Evolutionary conservation across 2,888 invertebrate genomes (phyloP), one percentile per base, ranked within the genome.

Genomic region (Carabus problematicus): DNA sequence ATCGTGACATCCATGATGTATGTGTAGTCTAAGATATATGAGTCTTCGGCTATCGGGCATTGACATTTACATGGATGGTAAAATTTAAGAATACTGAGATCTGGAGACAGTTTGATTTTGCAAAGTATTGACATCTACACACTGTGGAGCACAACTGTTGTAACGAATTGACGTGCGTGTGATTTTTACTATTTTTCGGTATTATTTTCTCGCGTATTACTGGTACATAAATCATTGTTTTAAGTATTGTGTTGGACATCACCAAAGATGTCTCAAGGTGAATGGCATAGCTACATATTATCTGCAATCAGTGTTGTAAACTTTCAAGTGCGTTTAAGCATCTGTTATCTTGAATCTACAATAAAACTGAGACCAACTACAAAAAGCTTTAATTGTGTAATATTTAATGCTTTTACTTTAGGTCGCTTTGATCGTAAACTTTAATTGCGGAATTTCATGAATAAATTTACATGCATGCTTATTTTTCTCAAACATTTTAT

Each of bases 341-440:
- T 66, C 66, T 66, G 66, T 66, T 66, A 66, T 66, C 66, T 66
- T 47, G 66, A 58, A 66, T 66, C 66, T 66, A 66, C 66, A 66
- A 66, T 66, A 66, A 66, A 66, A 66, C 66, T 19, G 59, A 58
- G 58, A 58, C 45, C 58, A 42, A 66, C 66, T 66, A 66, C 66
- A 67, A 67, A 67, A 67, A 60, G 67, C 60, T 67, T 67, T 67
- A 67, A 67, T 67, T 67, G 67, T 67, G 67, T 67, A 67, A 67
- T 67, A 67, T 67, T 67, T 67, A 67, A 67, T 67, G 67, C 60
- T 60, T 67, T 67, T 67, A 67, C 59, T 67, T 60, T 59, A 67
- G 29, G 60, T 67, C 42, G 52, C 54, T 60, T 54, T 52, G 60
- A 49, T 67, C 59, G 67, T 67, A 67, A 67, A 67, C 40, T 67